phyloP scores from a whole-genome alignment of 2,113 vertebrate genomes.

The Notechis scutatus region DNA sequence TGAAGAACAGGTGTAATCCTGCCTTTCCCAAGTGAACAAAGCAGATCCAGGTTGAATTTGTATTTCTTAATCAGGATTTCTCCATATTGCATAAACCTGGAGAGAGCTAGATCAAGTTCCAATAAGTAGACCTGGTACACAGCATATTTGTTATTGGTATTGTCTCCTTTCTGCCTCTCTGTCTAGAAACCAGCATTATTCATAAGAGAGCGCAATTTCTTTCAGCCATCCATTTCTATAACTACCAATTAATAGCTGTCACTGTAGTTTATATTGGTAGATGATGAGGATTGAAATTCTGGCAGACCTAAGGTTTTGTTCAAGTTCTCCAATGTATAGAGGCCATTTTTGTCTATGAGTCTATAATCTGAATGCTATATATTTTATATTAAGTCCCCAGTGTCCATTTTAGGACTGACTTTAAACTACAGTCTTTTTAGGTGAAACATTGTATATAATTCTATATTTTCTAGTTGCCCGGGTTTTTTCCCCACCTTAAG shows the following conservation, averaged over 20 bases:
- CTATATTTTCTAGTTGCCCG: not conserved
- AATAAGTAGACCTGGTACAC: not conserved
- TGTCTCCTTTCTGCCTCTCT: not conserved
- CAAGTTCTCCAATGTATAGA: constrained; percentile 25
- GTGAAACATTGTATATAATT: not conserved
- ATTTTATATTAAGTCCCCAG: not conserved
- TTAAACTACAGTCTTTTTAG: not conserved
- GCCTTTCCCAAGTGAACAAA: not conserved
- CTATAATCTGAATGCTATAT: not conserved
- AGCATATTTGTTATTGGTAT: not conserved
- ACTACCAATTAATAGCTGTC: constrained; percentile 49
- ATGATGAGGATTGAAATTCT: constrained; percentile 48
- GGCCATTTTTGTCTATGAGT: not conserved
- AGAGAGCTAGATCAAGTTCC: not conserved
- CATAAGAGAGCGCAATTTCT: constrained; percentile 1
- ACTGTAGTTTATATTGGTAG: constrained; percentile 17
- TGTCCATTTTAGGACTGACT: not conserved
- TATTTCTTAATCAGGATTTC: not conserved
- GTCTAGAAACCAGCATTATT: not conserved
- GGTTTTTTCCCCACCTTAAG: not conserved
- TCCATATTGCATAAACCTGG: not conserved
- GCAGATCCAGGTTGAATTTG: not conserved
- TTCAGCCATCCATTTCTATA: constrained; percentile 34
- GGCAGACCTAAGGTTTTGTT: constrained; percentile 5
- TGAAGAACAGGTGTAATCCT: not conserved